A percentile compares a stretch with the other conserved stretches of the same genome.
phyloP scores from a whole-genome alignment of 1,140 invertebrate species.

The Drosophila burlai region DNA sequence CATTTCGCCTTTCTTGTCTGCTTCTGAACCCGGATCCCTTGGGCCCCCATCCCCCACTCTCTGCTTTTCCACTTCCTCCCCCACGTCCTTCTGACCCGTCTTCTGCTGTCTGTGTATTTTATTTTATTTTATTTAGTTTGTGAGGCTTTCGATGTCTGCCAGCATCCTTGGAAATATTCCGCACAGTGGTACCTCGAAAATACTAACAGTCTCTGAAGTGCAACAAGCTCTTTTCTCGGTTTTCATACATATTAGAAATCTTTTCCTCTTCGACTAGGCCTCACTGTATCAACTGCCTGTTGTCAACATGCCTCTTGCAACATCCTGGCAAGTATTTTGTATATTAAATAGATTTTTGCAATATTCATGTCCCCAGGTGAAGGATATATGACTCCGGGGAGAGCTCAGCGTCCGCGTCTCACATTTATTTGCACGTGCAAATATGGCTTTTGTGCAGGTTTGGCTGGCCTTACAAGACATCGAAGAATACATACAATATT shows the following conservation, averaged over 20 bases:
- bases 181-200: slow-evolving; percentile 10
- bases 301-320: neutral
- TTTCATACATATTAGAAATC: neutral
- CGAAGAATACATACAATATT: slow-evolving; percentile 10
- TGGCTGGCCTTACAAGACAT: neutral
- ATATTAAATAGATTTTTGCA: slow-evolving; percentile 26
- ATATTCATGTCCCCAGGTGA: slow-evolving; percentile 28
- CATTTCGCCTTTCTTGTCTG: slow-evolving; percentile 42
- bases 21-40: slow-evolving; percentile 24
- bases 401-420: slow-evolving; percentile 5
- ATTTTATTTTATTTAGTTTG: slow-evolving; percentile 40
- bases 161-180: slow-evolving; percentile 36
- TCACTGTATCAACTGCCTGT: slow-evolving; percentile 12
- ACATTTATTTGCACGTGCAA: slow-evolving; percentile 12
- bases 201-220: too few relatives aligned
- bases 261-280: neutral
- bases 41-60: neutral
- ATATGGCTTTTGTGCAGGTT: slow-evolving; percentile 18
- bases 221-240: neutral
- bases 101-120: slow-evolving; percentile 27
- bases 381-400: slow-evolving; percentile 15
- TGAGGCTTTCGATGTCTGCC: slow-evolving; percentile 40
- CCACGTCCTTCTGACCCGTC: slow-evolving; percentile 5
- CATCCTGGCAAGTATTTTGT: slow-evolving; percentile 21
- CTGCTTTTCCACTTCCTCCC: neutral